A percentile compares a stretch with the other conserved stretches of the same genome.
Evolutionary conservation across 2,888 invertebrate species (phyloP).

Genomic region (Cataglyphis rosenhaueri): DNA sequence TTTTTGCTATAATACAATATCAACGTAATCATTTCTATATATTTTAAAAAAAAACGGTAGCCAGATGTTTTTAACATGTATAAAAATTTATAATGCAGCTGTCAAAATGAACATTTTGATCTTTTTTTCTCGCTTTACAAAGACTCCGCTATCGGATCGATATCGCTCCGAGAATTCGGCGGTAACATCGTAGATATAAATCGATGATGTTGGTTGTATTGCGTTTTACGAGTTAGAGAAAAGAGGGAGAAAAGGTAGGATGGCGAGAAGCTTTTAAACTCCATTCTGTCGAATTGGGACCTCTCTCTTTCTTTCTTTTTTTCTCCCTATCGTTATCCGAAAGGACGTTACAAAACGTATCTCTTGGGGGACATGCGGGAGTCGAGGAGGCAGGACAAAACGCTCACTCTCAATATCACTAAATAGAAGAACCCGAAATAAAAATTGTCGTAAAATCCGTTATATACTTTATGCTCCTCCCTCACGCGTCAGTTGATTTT

Average conservation of each 20-base stretch:
- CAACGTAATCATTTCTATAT: not conserved
- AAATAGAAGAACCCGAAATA: slow-evolving; percentile 57
- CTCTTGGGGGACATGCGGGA: not conserved
- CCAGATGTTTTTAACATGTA: not conserved
- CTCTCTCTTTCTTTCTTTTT: not conserved
- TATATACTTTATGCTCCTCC: slow-evolving; percentile 31
- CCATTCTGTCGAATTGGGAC: slow-evolving; percentile 32
- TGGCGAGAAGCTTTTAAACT: slow-evolving; percentile 59
- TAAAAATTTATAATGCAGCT: not conserved
- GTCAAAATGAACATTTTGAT: not conserved
- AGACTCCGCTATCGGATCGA: not conserved
- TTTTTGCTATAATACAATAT: not conserved
- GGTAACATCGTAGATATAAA: slow-evolving; percentile 31
- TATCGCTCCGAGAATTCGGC: slow-evolving; percentile 24
- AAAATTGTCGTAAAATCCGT: slow-evolving; percentile 74
- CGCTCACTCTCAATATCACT: slow-evolving; percentile 42
- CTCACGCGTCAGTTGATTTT: slow-evolving; percentile 26
- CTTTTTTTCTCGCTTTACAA: not conserved
- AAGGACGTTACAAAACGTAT: slow-evolving; percentile 11
- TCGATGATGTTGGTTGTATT: slow-evolving; percentile 2
- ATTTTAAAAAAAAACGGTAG: not conserved
- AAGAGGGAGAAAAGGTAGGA: not conserved
- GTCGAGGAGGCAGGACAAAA: slow-evolving; percentile 49
- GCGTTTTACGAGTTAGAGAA: slow-evolving; percentile 59
- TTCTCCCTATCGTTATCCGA: slow-evolving; percentile 41